phyloP scores from a whole-genome alignment of 1,140 invertebrate species.

The Drosophila kurseongensis region DNA sequence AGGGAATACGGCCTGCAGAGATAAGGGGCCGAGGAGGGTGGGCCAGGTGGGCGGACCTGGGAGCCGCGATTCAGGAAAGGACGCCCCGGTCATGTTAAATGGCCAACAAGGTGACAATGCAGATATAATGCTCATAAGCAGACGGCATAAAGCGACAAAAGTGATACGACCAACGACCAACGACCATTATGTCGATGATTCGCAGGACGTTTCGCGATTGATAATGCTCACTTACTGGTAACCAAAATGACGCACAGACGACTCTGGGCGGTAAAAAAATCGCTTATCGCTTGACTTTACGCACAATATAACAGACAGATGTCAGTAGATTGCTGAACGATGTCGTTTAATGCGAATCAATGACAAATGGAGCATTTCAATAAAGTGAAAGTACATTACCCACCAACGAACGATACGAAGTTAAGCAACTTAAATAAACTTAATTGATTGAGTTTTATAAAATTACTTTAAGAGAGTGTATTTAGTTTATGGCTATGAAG shows the following conservation, averaged over 20 bases:
- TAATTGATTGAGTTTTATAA: not conserved
- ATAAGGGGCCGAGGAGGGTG: not conserved
- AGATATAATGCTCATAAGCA: constrained; percentile 76
- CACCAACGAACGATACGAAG: not conserved
- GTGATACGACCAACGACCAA: constrained; percentile 27
- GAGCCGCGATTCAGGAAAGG: constrained; percentile 1
- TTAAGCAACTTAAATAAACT: too few relatives aligned
- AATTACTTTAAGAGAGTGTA: too few relatives aligned
- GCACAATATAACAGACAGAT: constrained; percentile 68
- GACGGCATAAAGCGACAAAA: constrained; percentile 58
- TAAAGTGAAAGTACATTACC: not conserved
- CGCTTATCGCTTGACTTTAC: constrained; percentile 69
- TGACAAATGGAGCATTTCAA: constrained; percentile 18
- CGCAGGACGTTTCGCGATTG: constrained; percentile 66
- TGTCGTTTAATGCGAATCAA: constrained; percentile 22
- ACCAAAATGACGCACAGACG: constrained; percentile 52
- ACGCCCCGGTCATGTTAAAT: constrained; percentile 62
- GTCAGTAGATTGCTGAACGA: constrained; percentile 48
- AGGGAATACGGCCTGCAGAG: constrained; percentile 29
- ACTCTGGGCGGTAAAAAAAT: constrained; percentile 23
- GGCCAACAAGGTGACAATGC: constrained; percentile 80
- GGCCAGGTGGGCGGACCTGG: not conserved
- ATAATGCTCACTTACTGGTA: constrained; percentile 64
- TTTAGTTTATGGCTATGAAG: too few relatives aligned
- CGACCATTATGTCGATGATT: constrained; percentile 47